Base-by-base conservation (phyloP, 2,113 vertebrate species). In the Odocoileus hemionus region DNA sequence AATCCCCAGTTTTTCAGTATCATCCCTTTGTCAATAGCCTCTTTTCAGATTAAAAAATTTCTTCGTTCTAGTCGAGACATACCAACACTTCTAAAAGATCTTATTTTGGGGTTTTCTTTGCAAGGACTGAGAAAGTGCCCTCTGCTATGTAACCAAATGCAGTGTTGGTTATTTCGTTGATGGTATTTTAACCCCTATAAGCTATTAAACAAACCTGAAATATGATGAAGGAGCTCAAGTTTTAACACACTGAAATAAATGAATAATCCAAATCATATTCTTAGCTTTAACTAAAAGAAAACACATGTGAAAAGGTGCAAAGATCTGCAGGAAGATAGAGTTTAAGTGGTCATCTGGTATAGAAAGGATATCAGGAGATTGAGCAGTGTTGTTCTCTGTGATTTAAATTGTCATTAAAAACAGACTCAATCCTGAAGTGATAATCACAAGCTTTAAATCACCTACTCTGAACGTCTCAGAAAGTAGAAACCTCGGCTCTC, bases 381-480 rank as follows among this genome's bases (percentile, higher is more conserved):
- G 88, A 28, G 13, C 57, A 64, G 33, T 21, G 13, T 39, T 92
- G 52, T 60, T 88, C 54, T 60, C 82, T 88, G 17, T 90, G 82
- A 78, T 64, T 97, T 86, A 95, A 97, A 83, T n/a, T 93, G n/a
- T 91, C 96, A 94, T 95, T 90, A 96, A 94, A 97, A 97, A 60
- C 92, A 96, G 74, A 82, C 58, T 93, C 15, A 61, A 15, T 80
- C 87, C 52, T 82, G 50, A 96, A 85, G 74, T 82, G 87, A 96
- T 94, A 92, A 96, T 94, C 76, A 86, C 33, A 79, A 92, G 39
- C 76, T 92, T 94, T 94, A 92, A 88, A 70, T 78, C 58, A 70
- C 58, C 39, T 43, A 33, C 21, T 83, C 11, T 36, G 74, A 84
- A 76, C 55, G 60, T 90, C 64, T 96, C 28, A 89, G 50, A 91